Base-by-base conservation (phyloP, 2,888 invertebrate species). In the Drosophila basisetae region DNA sequence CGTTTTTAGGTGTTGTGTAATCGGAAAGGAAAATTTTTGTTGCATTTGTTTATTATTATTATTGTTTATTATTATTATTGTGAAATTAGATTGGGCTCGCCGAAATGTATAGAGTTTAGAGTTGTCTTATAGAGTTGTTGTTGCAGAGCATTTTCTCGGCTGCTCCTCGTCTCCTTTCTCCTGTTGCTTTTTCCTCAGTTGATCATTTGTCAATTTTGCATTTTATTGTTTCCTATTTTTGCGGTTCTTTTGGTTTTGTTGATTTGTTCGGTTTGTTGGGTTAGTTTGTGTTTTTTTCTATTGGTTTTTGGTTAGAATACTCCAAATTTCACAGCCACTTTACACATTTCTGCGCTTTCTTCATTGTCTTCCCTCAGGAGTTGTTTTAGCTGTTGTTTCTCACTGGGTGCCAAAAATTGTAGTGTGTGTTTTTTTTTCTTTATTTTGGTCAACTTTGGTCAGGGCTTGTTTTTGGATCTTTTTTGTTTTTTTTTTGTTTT, bases 281-380 rank as follows among this genome's bases (percentile, higher is more conserved):
- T 52, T 62, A 68, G 22, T 47, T 25, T 25, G 22, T 39, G 43
- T 61, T 60, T 35, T 31, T 35, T 35, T 70, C n/a, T 75, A 47
- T 63, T 41, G 60, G 67, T 78, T 78, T 47, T 78, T 73, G 71
- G 77, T 80, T 83, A 86, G 85, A 86, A 86, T 80, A 83, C 80
- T 83, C 83, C 83, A 75, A 85, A 80, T 80, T 88, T 86, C 85
- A 87, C 87, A 84, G 90, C 88, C 83, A 84, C 84, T 87, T 87
- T 82, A 80, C 83, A 84, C 82, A 84, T 89, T 89, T 87, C 78
- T 83, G 78, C 82, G 75, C 68, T 79, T 74, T 64, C 68, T 80
- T 69, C 66, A 50, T 62, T 49, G 58, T 69, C 68, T 73, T 67
- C 64, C 80, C 59, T 68, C 68, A 37, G 66, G 64, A 68, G 66